These are phyloP conservation scores for Trachythela sp. DNA, from an alignment of 64 coral and sea anemone species.

Conservation along the genomic window DNA sequence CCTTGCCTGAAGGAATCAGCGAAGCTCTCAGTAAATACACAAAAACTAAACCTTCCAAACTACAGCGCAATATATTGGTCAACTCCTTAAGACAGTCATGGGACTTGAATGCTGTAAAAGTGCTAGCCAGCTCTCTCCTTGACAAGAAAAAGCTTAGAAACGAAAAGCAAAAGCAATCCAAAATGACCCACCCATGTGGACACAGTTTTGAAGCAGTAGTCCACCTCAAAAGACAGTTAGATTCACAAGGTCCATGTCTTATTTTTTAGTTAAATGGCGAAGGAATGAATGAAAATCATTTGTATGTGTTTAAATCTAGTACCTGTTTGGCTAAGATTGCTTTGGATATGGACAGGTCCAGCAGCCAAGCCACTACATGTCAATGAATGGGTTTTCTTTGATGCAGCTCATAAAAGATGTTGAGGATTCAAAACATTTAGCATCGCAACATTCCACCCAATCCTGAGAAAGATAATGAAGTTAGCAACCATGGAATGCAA, in stretches of 20 bases:
- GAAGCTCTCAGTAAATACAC: not conserved
- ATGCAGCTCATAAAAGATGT: constrained; percentile 34
- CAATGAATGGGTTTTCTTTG: constrained; percentile 20
- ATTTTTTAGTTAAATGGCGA: constrained; percentile 35
- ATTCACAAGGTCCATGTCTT: constrained; percentile 16
- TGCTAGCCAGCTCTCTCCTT: not conserved
- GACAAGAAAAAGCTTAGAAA: not conserved
- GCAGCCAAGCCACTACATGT: constrained; percentile 26
- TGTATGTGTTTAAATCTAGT: constrained; percentile 44
- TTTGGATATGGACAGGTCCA: constrained; percentile 31
- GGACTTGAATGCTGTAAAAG: not conserved
- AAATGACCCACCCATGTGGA: not conserved
- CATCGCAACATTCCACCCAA: constrained; percentile 26
- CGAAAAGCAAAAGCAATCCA: not conserved
- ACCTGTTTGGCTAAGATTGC: constrained; percentile 1
- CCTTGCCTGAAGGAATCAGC: not conserved
- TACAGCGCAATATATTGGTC: not conserved
- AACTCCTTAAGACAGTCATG: not conserved
- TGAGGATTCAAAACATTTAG: constrained; percentile 38
- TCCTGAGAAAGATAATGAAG: constrained; percentile 35
- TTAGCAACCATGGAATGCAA: not conserved
- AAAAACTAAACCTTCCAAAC: not conserved
- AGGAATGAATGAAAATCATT: not conserved
- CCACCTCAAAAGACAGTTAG: constrained; percentile 18
- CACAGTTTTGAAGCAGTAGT: constrained; percentile 23